These are phyloP conservation scores for Macquaria ambigua DNA, from an alignment of 2,113 vertebrate species.

Conservation along the genomic window DNA sequence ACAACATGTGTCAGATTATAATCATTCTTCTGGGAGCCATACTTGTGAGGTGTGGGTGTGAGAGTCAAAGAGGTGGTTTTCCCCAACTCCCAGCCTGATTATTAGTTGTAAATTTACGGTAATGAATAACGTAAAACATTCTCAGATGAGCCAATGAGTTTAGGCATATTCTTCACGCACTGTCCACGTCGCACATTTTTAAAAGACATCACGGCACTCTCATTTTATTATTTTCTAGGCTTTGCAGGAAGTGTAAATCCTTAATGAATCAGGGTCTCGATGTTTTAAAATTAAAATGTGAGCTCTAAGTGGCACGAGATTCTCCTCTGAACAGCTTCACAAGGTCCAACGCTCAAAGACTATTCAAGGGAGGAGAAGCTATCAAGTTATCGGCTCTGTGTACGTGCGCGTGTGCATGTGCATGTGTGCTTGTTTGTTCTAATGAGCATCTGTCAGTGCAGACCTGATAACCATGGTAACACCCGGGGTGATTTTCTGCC, in stretches of 20 bases:
- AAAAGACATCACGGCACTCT: background rate
- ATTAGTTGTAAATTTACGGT: slow-evolving; percentile 31
- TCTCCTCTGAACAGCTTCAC: slow-evolving; percentile 9
- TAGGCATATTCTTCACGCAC: background rate
- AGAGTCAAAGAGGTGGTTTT: slow-evolving; percentile 22
- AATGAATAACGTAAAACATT: slow-evolving; percentile 4
- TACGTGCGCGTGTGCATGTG: slow-evolving; percentile 1
- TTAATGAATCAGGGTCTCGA: slow-evolving; percentile 8
- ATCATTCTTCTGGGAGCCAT: slow-evolving; percentile 45
- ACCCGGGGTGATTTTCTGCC: slow-evolving; percentile 73
- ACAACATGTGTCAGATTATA: slow-evolving; percentile 30
- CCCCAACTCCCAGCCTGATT: slow-evolving; percentile 31
- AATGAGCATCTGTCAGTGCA: slow-evolving; percentile 82
- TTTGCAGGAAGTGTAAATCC: background rate
- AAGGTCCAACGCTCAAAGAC: slow-evolving; percentile 26
- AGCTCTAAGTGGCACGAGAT: background rate
- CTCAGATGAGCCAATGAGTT: slow-evolving; percentile 10
- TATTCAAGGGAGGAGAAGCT: slow-evolving; percentile 48
- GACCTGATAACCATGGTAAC: slow-evolving; percentile 71
- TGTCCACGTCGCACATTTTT: slow-evolving; percentile 2
- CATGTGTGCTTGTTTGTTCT: slow-evolving; percentile 68
- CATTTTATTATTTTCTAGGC: slow-evolving; percentile 14
- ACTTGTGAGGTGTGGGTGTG: slow-evolving; percentile 28
- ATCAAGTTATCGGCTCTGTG: slow-evolving; percentile 35
- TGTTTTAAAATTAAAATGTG: background rate